Evolutionary conservation across 2,888 invertebrate species (phyloP), one percentile per base, ranked within the genome.

Genomic region (Erynnis tages): DNA sequence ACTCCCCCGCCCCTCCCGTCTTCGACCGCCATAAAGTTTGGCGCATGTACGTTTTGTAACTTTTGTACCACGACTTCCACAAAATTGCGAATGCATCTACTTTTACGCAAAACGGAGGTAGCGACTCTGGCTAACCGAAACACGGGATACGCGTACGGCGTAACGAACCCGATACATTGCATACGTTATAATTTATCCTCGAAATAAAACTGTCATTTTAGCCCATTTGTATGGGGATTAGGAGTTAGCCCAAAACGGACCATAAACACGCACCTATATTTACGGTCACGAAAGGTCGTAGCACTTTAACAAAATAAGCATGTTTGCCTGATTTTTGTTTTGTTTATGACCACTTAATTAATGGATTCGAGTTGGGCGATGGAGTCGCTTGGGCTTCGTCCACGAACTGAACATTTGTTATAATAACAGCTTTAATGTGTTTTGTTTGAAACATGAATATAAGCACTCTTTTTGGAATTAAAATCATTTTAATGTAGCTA

Each of bases 201-300:
- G 10, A 6, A 44, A 44, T 44, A 30, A 44, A 32, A 13, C 43
- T 30, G 43, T 43, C 30, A 1, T 30, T 21, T 3, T n/a, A 30
- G 21, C 29, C 6, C 44, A 32, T 32, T 32, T 11, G 21, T 30
- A 16, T 16, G 7, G 17, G 45, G 19, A 45, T 45, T 45, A 29
- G 34, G 5, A 23, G n/a, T 25, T n/a, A 27, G 19, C 44, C 32
- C 21, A 6, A 30, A 44, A 44, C 21, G 11, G 8, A 25, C 13
- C 13, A 13, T 7, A 13, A n/a, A 16, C n/a, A 40, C 25, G 25
- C 40, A n/a, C 5, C 11, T 34, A 37, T 37, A 37, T 19, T 19
- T 37, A 19, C 34, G 6, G 14, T n/a, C 34, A 34, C 14, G 14
- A 34, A 34, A 34, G 14, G 5, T 37, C 34, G 17, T 7, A 34